Base-by-base conservation (phyloP, 2,113 vertebrate species). In the Hassar affinis region DNA sequence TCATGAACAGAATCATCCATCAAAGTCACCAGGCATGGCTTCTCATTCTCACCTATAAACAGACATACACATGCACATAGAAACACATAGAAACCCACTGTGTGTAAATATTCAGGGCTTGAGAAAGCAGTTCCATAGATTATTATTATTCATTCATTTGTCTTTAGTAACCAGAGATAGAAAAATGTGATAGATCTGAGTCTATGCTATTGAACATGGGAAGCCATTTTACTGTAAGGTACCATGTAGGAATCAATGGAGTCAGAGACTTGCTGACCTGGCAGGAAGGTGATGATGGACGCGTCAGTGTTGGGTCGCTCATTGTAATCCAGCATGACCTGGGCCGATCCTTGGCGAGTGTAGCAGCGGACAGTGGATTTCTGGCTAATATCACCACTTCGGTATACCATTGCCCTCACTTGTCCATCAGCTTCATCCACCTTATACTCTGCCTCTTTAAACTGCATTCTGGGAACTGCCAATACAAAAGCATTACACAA, bases 281-380 rank as follows among this genome's bases (percentile, higher is more conserved):
- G 93, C 6, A 95, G 88, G 89, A 96, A 95, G 2, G 91, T 91
- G 79, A 94, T 84, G 83, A 91, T 6, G 27, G 94, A 94, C 2
- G 91, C 90, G 18, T 95, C 94, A 3, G 94, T 95, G 52, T 95
- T 95, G 79, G 95, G 95, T 59, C 92, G 92, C 86, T 96, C 95
- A 7, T 89, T 88, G 84, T 95, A 96, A 88, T 95, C 95, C 93
- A 93, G 91, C 90, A 93, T 94, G 84, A 96, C 95, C 87, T 96
- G 93, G 35, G 95, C 95, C 30, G 95, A 94, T 52, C 94, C 94
- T 86, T 96, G 96, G 42, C 91, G 90, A 27, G 96, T 95, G 80
- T 93, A 95, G 79, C 94, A 94, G 62, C 90, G 89, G 17, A 95
- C 93, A 0, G 93, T 94, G 66, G 93, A 94, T 62, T 59, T 90